Evolutionary conservation across 2,113 vertebrate species (phyloP), one percentile per base, ranked within the genome.

Genomic region (Percina caprodes): DNA sequence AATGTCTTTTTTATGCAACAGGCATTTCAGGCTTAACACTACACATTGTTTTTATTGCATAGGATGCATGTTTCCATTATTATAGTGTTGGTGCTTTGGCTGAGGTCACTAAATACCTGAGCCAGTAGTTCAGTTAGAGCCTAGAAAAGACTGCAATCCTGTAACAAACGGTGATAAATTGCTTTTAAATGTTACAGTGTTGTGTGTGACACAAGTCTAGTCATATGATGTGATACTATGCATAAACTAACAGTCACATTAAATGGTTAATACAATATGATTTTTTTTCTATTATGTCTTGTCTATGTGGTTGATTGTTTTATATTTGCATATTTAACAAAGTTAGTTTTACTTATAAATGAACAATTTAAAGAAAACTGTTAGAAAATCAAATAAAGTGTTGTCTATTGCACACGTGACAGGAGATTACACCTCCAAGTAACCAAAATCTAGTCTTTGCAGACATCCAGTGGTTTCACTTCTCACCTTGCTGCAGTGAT

Each of bases 401-500:
- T n/a, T 23, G 1, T 46, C 5, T 16, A 6, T 39, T 48, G 19
- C 19, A 48, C 24, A 59, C 48, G 11, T 0, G 4, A 67, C 9
- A 30, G 26, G 45, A 30, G 19, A 49, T 11, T 18, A 11, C 11
- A 42, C 39, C 39, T 11, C 9, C 2, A 42, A 11, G 39, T 11
- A 42, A 42, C 2, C 39, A 42, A 56, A 24, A 69, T 35, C 2
- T n/a, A 24, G 67, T 52, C 42, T 65, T 67, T 83, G 42, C 16
- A 62, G 30, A 63, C 46, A 42, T 66, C 65, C 59, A 45, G 24
- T 13, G 39, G 8, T 46, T 63, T 49, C 52, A 56, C 21, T 61
- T 66, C 8, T 80, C 45, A 76, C 56, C 42, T 74, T 62, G 48
- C 30, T 15, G 33, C 5, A 52, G n/a, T 42, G 52, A 69, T 66